phyloP scores from a whole-genome alignment of 2,797 vertebrate species.

The Coendou prehensilis region DNA sequence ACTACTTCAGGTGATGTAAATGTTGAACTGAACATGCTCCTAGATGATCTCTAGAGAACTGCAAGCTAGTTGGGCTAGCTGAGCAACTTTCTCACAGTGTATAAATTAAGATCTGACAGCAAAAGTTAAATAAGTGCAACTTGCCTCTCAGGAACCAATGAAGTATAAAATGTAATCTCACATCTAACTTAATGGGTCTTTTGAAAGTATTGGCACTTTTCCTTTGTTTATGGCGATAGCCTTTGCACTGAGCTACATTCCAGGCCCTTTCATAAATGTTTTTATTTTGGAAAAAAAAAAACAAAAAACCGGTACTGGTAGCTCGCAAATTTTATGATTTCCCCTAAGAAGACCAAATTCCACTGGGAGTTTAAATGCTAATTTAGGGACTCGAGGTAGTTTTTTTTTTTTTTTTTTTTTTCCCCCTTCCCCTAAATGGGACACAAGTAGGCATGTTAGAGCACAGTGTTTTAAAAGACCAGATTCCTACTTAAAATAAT shows the following conservation, averaged over 20 bases:
- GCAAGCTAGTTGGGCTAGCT: constrained; percentile 11
- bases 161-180: neutral
- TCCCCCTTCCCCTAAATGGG: neutral
- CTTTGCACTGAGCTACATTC: neutral
- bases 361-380: constrained; percentile 1
- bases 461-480: constrained; percentile 54
- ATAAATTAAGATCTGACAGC: constrained; percentile 45
- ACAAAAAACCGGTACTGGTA: neutral
- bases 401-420: neutral
- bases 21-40: neutral
- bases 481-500: constrained; percentile 45
- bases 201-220: constrained; percentile 10
- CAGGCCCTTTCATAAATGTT: neutral
- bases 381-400: constrained; percentile 31
- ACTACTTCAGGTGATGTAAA: neutral
- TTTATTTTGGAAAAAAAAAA: neutral
- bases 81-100: constrained; percentile 52
- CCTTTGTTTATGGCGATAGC: neutral
- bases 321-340: constrained; percentile 49
- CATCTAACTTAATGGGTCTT: neutral
- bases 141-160: constrained; percentile 33
- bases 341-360: constrained; percentile 5
- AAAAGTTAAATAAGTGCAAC: constrained; percentile 69
- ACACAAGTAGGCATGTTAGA: constrained; percentile 55
- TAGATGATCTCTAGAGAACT: constrained; percentile 43